A percentile compares a stretch with the other conserved stretches of the same genome.
These are phyloP conservation scores for Apeira syringaria DNA, from an alignment of 2,888 invertebrate species.

Conservation along the genomic window DNA sequence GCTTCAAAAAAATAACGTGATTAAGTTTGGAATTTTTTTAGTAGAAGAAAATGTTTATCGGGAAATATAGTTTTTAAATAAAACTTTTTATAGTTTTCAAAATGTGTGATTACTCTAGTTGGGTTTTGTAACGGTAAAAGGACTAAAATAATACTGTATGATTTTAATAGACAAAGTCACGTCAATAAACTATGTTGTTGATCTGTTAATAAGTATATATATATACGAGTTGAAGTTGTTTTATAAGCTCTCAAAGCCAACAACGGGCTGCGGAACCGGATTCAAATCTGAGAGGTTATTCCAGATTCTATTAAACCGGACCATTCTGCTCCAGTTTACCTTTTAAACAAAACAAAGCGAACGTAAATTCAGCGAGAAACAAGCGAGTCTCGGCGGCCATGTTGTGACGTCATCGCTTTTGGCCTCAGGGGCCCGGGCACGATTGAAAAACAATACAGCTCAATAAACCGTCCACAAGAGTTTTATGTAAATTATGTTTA, in stretches of 20 bases:
- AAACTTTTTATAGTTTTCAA: too few relatives aligned
- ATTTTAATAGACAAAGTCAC: constrained; percentile 13
- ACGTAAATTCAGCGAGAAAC: constrained; percentile 27
- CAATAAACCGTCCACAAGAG: constrained; percentile 24
- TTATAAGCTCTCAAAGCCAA: constrained; percentile 23
- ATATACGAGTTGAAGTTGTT: constrained; percentile 13
- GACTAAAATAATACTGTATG: too few relatives aligned
- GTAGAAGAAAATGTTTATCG: too few relatives aligned
- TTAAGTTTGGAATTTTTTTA: too few relatives aligned
- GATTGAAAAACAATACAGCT: constrained; percentile 41
- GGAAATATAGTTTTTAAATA: too few relatives aligned
- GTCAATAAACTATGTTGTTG: constrained; percentile 19
- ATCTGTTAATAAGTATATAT: constrained; percentile 14
- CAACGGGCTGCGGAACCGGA: constrained; percentile 12
- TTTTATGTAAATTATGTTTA: constrained; percentile 29
- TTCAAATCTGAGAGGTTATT: constrained; percentile 24
- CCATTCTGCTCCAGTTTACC: constrained; percentile 27
- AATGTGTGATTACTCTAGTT: too few relatives aligned
- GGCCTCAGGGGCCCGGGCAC: constrained; percentile 15
- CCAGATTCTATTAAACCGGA: constrained; percentile 23
- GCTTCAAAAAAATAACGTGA: too few relatives aligned
- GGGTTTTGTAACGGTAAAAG: too few relatives aligned
- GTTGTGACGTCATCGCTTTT: constrained; percentile 41
- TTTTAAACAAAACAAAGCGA: constrained; percentile 26
- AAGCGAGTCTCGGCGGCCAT: constrained; percentile 29